Evolutionary conservation across 2,888 invertebrate species (phyloP), one percentile per base, ranked within the genome.

Genomic region (Phaonia tiefii): DNA sequence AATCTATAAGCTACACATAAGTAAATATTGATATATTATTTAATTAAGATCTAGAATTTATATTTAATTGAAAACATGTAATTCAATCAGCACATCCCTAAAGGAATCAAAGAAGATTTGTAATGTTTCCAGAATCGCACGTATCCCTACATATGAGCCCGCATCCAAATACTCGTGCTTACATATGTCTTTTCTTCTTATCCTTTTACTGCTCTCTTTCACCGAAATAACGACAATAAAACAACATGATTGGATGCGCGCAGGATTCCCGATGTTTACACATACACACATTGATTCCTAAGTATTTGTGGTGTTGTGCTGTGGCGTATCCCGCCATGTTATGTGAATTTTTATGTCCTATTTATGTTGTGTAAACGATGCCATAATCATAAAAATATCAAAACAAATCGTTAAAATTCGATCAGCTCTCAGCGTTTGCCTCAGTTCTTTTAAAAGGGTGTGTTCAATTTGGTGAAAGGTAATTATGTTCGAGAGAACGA

Each of bases 361-460:
- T 91, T 90, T 89, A 91, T 90, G 89, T 89, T 87, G 90, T 91
- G 90, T 88, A 90, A 91, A 90, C 89, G 89, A 89, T 85, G 87
- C 89, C 88, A 90, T 90, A 90, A 90, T 90, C 91, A 89, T 90
- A 91, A 90, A 90, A 89, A 89, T 89, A 90, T 90, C 91, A 91
- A 88, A 90, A 90, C 90, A 90, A 90, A 90, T 90, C 90, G 90
- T 90, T 89, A 89, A 90, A 81, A 90, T 89, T 90, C 88, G 89
- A 89, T 88, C 89, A 87, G 87, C 84, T 86, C 84, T 83, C 80
- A 71, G 51, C 67, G 60, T 70, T 60, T 75, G 67, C 71, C 67
- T 15, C 8, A 11, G 20, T 4, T 37, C 22, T 3, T 42, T 20
- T 1, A 82, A 31, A 69, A 37, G 49, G 49, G 39, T 51, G 56